phyloP scores from a whole-genome alignment of 2,888 invertebrate genomes.

The Caenorhabditis japonica region DNA sequence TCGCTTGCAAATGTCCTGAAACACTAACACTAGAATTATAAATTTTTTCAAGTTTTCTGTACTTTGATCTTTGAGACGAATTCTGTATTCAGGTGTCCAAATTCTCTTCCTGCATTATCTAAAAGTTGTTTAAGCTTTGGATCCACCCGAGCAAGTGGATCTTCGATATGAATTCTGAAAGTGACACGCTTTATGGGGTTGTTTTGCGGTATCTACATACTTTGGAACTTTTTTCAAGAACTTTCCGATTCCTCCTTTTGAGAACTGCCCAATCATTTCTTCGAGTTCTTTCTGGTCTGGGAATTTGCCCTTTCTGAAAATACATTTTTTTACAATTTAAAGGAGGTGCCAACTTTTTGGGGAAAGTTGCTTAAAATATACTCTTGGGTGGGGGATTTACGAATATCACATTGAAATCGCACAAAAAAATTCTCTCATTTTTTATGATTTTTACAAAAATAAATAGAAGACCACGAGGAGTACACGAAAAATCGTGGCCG shows the following conservation, averaged over 20 bases:
- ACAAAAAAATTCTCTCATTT: too few relatives aligned
- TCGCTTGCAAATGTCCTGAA: slow-evolving; percentile 45
- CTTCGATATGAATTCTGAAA: slow-evolving; percentile 54
- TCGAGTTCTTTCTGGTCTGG: slow-evolving; percentile 54
- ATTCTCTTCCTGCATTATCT: slow-evolving; percentile 8
- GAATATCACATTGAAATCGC: too few relatives aligned
- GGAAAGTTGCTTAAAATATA: too few relatives aligned
- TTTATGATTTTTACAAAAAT: too few relatives aligned
- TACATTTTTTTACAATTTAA: too few relatives aligned
- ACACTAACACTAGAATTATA: not conserved
- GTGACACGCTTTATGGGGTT: not conserved
- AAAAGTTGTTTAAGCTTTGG: slow-evolving; percentile 23
- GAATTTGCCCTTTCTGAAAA: slow-evolving; percentile 40
- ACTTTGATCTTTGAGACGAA: slow-evolving; percentile 33
- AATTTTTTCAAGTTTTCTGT: too few relatives aligned
- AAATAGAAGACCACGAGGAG: too few relatives aligned
- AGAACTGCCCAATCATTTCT: slow-evolving; percentile 42
- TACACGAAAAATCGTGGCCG: too few relatives aligned
- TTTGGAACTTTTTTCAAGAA: slow-evolving; percentile 33
- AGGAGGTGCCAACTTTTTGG: too few relatives aligned
- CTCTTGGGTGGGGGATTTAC: too few relatives aligned
- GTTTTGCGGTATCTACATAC: not conserved
- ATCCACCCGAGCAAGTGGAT: slow-evolving; percentile 52
- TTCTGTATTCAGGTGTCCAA: slow-evolving; percentile 47
- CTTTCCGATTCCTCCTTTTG: slow-evolving; percentile 46